These are phyloP conservation scores for Nannospalax galili DNA, from an alignment of 2,113 vertebrate genomes.

Conservation along the genomic window DNA sequence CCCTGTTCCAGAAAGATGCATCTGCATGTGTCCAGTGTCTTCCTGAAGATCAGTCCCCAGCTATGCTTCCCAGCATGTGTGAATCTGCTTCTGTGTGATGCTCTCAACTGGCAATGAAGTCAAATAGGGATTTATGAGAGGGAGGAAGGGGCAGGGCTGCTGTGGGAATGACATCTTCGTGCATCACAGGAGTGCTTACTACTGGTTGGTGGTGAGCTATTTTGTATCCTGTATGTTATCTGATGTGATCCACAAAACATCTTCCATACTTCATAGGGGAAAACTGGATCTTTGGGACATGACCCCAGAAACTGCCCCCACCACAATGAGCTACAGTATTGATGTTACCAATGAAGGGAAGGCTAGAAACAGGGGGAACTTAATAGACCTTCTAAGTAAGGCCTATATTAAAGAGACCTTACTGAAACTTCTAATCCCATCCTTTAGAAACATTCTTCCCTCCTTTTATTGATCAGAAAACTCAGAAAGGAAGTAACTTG, in stretches of 20 bases:
- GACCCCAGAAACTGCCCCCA: neutral
- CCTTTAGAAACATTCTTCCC: neutral
- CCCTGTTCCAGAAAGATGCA: neutral
- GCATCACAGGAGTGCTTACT: fast-evolving
- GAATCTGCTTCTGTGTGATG: neutral
- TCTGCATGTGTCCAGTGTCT: neutral
- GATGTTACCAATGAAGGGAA: neutral
- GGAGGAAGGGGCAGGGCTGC: neutral
- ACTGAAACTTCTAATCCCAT: neutral
- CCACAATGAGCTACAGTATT: neutral
- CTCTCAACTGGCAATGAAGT: neutral
- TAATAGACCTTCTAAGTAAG: neutral
- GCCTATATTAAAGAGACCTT: neutral
- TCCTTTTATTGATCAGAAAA: neutral
- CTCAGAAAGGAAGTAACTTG: neutral
- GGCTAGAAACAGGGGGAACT: neutral
- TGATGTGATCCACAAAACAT: neutral
- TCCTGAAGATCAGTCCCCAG: neutral
- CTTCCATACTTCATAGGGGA: neutral
- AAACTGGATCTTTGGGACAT: neutral
- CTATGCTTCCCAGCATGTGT: neutral
- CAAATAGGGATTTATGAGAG: neutral
- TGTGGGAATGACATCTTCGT: neutral
- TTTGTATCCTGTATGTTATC: neutral
- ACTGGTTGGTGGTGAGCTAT: neutral